These are phyloP conservation scores for Hypomecis atomaria DNA, from an alignment of 2,888 invertebrate genomes.

Conservation along the genomic window DNA sequence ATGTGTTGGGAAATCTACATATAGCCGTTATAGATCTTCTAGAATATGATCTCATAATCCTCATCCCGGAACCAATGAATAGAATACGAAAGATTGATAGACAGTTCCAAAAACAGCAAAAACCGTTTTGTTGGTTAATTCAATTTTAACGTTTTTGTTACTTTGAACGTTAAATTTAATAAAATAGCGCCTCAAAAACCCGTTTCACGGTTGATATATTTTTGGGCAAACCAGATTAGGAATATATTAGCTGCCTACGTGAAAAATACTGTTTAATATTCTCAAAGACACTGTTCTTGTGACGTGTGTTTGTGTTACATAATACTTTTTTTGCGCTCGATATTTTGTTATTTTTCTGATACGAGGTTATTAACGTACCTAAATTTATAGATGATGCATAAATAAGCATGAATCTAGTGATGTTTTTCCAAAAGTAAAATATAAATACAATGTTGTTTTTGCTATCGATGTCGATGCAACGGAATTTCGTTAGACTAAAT, in stretches of 20 bases:
- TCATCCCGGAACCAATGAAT: constrained; percentile 5
- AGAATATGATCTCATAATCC: constrained; percentile 9
- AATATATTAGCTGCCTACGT: constrained; percentile 28
- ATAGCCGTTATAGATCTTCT: constrained; percentile 9
- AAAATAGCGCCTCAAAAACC: constrained; percentile 26
- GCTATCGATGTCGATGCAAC: no score
- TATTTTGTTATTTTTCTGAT: background rate
- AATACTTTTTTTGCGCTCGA: constrained; percentile 3
- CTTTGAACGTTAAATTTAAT: background rate
- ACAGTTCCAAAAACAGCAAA: constrained; percentile 2
- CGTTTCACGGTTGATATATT: constrained; percentile 24
- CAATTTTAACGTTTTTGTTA: background rate
- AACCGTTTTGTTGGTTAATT: constrained; percentile 13
- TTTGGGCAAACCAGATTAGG: constrained; percentile 27
- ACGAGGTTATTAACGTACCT: no score
- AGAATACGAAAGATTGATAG: constrained; percentile 10
- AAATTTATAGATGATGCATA: no score
- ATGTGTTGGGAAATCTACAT: background rate
- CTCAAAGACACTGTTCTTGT: constrained; percentile 14
- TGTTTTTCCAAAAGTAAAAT: no score
- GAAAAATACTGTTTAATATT: constrained; percentile 20
- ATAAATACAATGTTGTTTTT: no score
- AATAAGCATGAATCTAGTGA: no score
- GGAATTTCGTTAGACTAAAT: no score
- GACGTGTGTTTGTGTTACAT: constrained; percentile 6